Conservation (phyloP, 2,113 vertebrate genomes). For the Cathartes aura region DNA sequence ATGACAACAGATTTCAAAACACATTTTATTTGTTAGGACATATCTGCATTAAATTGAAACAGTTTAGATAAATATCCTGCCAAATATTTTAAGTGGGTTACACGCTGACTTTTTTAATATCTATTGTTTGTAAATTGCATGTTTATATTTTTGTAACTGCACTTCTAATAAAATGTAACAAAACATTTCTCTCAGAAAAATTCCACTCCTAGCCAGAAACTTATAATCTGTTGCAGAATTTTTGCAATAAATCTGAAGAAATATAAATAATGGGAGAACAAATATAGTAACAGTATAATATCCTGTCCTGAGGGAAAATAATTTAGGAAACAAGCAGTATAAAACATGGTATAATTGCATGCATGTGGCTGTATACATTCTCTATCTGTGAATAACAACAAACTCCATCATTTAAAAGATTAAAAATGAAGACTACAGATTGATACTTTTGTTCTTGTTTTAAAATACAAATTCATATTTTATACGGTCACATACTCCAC, state of each 20-base stretch:
- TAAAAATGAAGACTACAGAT: background rate
- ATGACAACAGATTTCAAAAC: background rate
- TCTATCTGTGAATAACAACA: background rate
- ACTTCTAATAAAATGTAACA: constrained; percentile 24
- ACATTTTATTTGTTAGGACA: constrained; percentile 29
- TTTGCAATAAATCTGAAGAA: constrained; percentile 21
- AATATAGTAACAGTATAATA: constrained; percentile 9
- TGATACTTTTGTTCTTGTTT: background rate
- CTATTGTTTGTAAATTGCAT: constrained; percentile 24
- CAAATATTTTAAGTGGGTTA: constrained; percentile 35
- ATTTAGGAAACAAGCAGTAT: background rate
- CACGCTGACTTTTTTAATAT: constrained; percentile 6
- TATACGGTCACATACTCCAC: background rate
- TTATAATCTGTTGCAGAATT: constrained; percentile 15
- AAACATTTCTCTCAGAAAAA: background rate
- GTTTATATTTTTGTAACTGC: constrained; percentile 37
- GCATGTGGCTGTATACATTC: background rate
- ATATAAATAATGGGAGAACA: constrained; percentile 6
- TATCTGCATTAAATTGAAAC: constrained; percentile 33
- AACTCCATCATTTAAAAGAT: background rate
- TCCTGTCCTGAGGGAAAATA: background rate
- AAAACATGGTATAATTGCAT: background rate
- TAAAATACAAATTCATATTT: background rate
- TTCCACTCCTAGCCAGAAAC: background rate
- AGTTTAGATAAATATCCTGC: constrained; percentile 18